These are phyloP conservation scores for Albula goreensis DNA, from an alignment of 2,113 vertebrate species.

Conservation along the genomic window DNA sequence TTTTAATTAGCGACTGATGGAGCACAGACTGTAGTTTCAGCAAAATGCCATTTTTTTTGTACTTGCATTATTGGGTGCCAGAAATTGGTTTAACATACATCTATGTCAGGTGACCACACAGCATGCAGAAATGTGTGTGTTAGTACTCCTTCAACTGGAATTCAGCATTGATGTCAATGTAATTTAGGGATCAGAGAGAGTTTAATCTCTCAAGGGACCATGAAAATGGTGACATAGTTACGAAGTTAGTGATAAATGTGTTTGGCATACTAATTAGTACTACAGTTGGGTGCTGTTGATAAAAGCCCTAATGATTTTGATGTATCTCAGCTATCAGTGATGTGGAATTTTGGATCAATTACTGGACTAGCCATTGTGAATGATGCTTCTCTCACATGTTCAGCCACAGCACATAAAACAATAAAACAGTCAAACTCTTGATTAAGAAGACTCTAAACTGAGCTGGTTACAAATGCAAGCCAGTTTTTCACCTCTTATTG, in stretches of 20 bases:
- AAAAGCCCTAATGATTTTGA: background rate
- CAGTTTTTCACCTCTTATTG: no score
- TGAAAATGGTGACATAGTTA: background rate
- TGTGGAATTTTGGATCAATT: background rate
- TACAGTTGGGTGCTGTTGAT: background rate
- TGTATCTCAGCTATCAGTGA: background rate
- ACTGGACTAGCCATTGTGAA: background rate
- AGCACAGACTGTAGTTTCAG: background rate
- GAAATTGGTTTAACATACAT: background rate
- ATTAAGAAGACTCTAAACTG: background rate
- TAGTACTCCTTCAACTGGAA: no score
- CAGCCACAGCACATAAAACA: background rate
- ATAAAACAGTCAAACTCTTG: background rate
- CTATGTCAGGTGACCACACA: no score
- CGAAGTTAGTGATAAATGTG: conserved; percentile 18
- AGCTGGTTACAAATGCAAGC: background rate
- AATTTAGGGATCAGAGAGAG: no score
- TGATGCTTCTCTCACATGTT: background rate
- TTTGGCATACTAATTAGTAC: conserved; percentile 9
- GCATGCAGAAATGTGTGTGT: no score
- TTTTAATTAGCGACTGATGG: conserved; percentile 15
- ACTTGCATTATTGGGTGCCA: background rate
- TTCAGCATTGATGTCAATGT: no score
- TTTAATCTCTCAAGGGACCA: background rate
- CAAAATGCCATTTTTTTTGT: background rate